Base-by-base conservation (phyloP, 1,140 invertebrate species). In the Dryas iulia region DNA sequence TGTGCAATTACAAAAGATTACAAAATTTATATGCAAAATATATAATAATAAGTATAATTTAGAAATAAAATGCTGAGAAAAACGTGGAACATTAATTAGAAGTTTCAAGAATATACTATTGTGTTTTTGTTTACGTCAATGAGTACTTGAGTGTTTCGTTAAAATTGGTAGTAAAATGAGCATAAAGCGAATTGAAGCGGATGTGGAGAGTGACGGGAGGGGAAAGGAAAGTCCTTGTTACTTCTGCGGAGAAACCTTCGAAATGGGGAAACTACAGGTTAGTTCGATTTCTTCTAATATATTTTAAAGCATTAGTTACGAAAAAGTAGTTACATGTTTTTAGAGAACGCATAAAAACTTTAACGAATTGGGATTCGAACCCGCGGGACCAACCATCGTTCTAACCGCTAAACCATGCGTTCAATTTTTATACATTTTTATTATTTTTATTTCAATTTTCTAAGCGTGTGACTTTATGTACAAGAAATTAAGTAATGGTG, bases 211-310 rank as follows among this genome's bases (percentile, higher is more conserved):
- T 53, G 64, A n/a, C 18, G 39, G 7, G 39, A 47, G 64, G 10
- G 54, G 65, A 1, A 84, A 76, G 31, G 86, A 89, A 61, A 92
- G 91, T 12, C 81, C 93, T 6, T 95, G 94, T 70, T 94, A 95
- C 62, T 95, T 95, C 69, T 95, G 94, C 79, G 94, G 93, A 62
- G 93, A 94, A 25, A 81, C 91, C 72, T 91, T 95, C 56, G 93
- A 94, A 33, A 90, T 93, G 58, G 92, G 92, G 39, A 91, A 92
- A 14, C 79, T 94, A 54, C 93, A 93, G 89, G 93, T 94, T 39
- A 35, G 59, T 58, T n/a, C n/a, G n/a, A n/a, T n/a, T n/a, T n/a
- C n/a, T n/a, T n/a, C n/a, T n/a, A n/a, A n/a, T n/a, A n/a, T n/a
- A n/a, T n/a, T n/a, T n/a, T n/a, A n/a, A n/a, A n/a, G n/a, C n/a